Percentiles rank a stretch among this genome's conserved stretches.
phyloP scores from a whole-genome alignment of 2,113 vertebrate species.

The Microtus montanus region DNA sequence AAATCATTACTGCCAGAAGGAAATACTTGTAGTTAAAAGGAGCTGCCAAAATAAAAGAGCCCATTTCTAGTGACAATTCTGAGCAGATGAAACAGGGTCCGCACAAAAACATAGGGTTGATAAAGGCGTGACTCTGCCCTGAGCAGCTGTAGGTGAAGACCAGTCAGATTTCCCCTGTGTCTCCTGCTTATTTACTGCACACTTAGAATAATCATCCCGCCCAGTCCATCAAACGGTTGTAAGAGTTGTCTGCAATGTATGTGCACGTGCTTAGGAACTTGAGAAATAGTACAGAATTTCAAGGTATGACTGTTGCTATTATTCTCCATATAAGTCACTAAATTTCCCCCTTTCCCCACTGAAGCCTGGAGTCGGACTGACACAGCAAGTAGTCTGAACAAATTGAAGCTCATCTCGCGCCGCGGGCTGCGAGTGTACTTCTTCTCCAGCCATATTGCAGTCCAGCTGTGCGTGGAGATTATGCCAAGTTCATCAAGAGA shows the following conservation, averaged over 20 bases:
- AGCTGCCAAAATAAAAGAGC: not conserved
- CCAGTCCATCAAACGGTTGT: not conserved
- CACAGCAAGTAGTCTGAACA: conserved; percentile 68
- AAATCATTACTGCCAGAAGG: not conserved
- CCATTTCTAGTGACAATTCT: not conserved
- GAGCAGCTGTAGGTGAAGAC: not conserved
- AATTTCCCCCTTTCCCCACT: conserved; percentile 70
- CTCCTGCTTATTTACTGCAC: not conserved
- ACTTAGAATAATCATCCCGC: conserved; percentile 6
- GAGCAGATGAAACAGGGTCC: not conserved
- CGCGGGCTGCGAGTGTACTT: conserved; percentile 36
- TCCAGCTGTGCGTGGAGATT: conserved; percentile 55
- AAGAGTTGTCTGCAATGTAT: not conserved
- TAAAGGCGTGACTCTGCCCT: not conserved
- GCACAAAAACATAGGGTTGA: not conserved
- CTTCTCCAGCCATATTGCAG: conserved; percentile 64
- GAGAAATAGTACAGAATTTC: conserved; percentile 64
- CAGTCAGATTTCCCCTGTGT: not conserved
- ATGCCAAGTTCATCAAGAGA: conserved; percentile 70
- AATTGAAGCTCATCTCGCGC: conserved; percentile 69
- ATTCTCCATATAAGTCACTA: conserved; percentile 59
- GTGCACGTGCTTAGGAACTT: conserved; percentile 18
- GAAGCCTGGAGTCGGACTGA: conserved; percentile 62
- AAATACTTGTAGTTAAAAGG: not conserved
- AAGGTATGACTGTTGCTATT: conserved; percentile 61